Conservation (phyloP, 2,797 vertebrate genomes). For the Saxicola maurus region DNA sequence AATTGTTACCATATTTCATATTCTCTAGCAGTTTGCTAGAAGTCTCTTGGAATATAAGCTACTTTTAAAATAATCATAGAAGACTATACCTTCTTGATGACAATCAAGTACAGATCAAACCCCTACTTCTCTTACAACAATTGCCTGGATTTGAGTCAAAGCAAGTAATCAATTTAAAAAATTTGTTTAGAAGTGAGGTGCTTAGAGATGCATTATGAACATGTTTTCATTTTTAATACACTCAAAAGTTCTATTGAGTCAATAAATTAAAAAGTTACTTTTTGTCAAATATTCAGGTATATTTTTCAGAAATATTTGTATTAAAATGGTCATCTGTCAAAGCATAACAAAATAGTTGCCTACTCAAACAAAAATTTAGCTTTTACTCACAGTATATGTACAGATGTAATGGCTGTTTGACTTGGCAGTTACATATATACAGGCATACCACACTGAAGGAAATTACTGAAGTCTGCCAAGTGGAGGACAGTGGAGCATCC, state of each 20-base stretch:
- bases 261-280: not conserved
- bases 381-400: not conserved
- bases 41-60: not conserved
- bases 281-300: not conserved
- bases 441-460: not conserved
- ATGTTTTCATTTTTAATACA: not conserved
- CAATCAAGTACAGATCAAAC: not conserved
- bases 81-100: not conserved
- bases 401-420: not conserved
- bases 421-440: not conserved
- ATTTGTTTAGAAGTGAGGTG: not conserved
- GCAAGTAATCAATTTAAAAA: not conserved
- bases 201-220: not conserved
- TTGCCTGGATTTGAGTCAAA: not conserved
- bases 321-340: not conserved
- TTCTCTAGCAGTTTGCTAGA: not conserved
- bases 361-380: not conserved
- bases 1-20: not conserved
- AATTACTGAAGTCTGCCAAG: not conserved
- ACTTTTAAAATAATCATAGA: not conserved
- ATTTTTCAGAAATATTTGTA: slow-evolving; percentile 19
- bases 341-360: not conserved
- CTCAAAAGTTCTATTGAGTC: not conserved
- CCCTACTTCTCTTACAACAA: not conserved
- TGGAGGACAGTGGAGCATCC: not conserved